phyloP scores from a whole-genome alignment of 1,140 invertebrate genomes.

The Pollicipes pollicipes region DNA sequence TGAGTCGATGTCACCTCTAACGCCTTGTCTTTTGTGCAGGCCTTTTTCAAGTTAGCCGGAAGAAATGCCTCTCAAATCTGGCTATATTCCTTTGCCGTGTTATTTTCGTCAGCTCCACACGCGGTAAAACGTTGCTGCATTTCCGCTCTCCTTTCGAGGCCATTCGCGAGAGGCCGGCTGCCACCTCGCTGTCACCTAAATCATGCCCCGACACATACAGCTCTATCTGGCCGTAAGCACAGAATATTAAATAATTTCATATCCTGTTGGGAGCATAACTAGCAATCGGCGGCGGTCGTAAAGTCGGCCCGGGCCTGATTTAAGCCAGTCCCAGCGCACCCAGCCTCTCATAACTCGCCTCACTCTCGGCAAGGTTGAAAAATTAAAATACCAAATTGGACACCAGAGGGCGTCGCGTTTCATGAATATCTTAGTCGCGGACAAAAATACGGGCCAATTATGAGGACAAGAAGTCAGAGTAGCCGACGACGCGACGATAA shows the following conservation, averaged over 20 bases:
- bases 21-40: too few relatives aligned
- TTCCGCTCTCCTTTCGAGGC: neutral
- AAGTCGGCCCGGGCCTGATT: neutral
- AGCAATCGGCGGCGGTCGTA: neutral
- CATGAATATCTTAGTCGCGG: neutral
- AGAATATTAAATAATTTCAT: slow-evolving; percentile 2
- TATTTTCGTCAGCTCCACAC: too few relatives aligned
- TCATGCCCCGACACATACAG: neutral
- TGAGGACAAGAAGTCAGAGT: neutral
- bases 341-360: neutral
- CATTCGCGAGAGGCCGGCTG: neutral
- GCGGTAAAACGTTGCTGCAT: neutral
- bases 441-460: slow-evolving; percentile 2
- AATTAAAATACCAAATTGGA: slow-evolving; percentile 2
- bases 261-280: neutral
- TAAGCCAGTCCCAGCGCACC: neutral
- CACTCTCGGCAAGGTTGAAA: slow-evolving; percentile 1
- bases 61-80: too few relatives aligned
- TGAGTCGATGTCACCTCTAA: too few relatives aligned
- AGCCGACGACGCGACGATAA: neutral
- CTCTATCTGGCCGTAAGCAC: slow-evolving; percentile 1
- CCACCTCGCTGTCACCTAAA: neutral
- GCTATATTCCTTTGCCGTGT: too few relatives aligned
- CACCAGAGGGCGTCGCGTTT: slow-evolving; percentile 1
- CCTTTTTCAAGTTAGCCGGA: too few relatives aligned